These are phyloP conservation scores for Thereuonema tuberculata DNA, from an alignment of 1,140 invertebrate genomes.

Conservation along the genomic window DNA sequence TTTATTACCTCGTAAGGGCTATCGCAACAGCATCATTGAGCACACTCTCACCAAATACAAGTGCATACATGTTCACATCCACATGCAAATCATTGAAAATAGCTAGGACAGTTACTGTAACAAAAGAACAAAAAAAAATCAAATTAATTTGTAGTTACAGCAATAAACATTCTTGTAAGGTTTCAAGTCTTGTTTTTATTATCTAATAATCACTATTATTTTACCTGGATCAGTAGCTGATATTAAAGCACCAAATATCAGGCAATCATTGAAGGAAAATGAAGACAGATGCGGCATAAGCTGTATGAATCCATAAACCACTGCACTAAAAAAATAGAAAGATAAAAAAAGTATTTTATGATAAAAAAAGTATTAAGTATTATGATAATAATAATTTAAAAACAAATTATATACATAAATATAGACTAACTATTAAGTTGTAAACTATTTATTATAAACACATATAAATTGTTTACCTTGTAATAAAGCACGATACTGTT, in stretches of 20 bases:
- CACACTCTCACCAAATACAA: constrained; percentile 98
- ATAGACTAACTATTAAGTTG: too few species aligned
- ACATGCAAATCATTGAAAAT: constrained; percentile 92
- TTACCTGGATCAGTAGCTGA: constrained; percentile 83
- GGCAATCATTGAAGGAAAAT: constrained; percentile 68
- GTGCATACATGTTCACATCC: constrained; percentile 96
- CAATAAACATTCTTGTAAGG: not conserved
- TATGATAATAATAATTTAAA: too few species aligned
- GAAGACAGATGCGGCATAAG: constrained; percentile 14
- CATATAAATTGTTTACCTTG: too few species aligned
- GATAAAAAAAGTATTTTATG: too few species aligned
- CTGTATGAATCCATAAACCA: constrained; percentile 44
- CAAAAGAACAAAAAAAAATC: not conserved
- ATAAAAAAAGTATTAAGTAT: not conserved
- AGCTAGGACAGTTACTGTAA: constrained; percentile 67
- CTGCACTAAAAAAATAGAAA: constrained; percentile 38
- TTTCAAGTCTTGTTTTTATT: not conserved
- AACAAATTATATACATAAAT: too few species aligned
- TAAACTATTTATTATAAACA: too few species aligned
- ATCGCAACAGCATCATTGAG: constrained; percentile 97
- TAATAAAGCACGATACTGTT: too few species aligned
- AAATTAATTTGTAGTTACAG: not conserved
- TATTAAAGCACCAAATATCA: constrained; percentile 94
- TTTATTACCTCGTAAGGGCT: constrained; percentile 70
- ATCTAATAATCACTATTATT: not conserved